Base-by-base conservation (phyloP, 2,113 vertebrate genomes). In the Bambusicola thoracicus region DNA sequence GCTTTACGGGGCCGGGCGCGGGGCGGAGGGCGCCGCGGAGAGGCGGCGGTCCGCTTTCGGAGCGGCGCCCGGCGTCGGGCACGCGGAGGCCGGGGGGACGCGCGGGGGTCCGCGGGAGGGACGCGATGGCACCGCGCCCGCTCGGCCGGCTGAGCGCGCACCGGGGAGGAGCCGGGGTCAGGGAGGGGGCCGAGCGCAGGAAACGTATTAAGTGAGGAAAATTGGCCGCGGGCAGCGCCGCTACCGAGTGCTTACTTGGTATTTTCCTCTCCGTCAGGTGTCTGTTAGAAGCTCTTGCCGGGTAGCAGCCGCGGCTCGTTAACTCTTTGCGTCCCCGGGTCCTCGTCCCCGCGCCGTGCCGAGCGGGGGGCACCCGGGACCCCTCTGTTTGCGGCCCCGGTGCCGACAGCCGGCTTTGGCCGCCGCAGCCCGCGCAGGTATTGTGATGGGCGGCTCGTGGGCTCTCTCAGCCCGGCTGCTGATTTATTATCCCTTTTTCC, bases 161-260 rank as follows among this genome's bases (percentile, higher is more conserved):
- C 92, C 92, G 81, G 96, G 92, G 92, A 95, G 90, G 92, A 90
- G 96, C 81, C 49, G 93, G 95, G 95, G 92, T 95, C 94, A 87
- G 93, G 88, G 82, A 92, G 92, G 85, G 73, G 92, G 90, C 62
- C 32, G 92, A 95, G 76, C 12, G 76, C 93, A 96, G 96, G 94
- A 94, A 93, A 88, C 73, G 2, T 40, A 95, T 92, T 89, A 96
- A 92, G 92, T 10, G 73, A 94, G 91, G 94, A 96, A 93, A 96
- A 96, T 88, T 88, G 96, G 90, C 92, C 74, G 90, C 87, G 93
- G 96, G 78, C 62, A 82, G 85, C 75, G 3, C 67, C 8, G 30
- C 96, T 91, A 93, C 87, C 92, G 82, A 48, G 40, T 41, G 84
- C 89, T 91, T 72, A 88, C 75, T 75, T 44, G 86, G 88, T 94